phyloP scores from a whole-genome alignment of 2,888 invertebrate genomes.

The Myopa testacea region DNA sequence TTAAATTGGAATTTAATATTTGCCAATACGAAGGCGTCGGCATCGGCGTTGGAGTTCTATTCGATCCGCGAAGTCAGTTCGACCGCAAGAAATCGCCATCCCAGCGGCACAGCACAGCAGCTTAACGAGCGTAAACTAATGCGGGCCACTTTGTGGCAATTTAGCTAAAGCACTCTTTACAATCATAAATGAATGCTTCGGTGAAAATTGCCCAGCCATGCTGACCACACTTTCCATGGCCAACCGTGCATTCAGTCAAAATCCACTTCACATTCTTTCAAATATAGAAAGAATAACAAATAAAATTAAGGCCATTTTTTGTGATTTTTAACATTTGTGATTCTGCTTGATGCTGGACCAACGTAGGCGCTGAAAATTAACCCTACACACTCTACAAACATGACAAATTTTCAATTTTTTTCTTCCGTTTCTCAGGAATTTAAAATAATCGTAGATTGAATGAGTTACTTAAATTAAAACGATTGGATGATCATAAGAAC shows the following conservation, averaged over 20 bases:
- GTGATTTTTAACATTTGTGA: background rate
- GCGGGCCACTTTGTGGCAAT: conserved; percentile 42
- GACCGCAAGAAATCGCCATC: conserved; percentile 18
- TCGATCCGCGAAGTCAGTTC: background rate
- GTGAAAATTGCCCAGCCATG: conserved; percentile 38
- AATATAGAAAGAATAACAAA: conserved; percentile 26
- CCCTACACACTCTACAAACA: too few relatives aligned
- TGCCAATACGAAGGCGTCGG: background rate
- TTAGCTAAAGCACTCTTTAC: conserved; percentile 43
- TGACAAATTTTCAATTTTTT: too few relatives aligned
- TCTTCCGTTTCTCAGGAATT: too few relatives aligned
- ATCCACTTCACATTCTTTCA: conserved; percentile 40
- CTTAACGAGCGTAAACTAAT: conserved; percentile 31
- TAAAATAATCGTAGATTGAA: too few relatives aligned
- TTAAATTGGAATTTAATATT: conserved; percentile 27
- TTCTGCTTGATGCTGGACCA: too few relatives aligned
- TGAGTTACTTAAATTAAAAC: too few relatives aligned
- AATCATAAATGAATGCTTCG: conserved; percentile 29
- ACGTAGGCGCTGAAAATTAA: too few relatives aligned
- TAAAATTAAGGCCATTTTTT: conserved; percentile 43
- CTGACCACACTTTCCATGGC: conserved; percentile 45
- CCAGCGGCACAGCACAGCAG: background rate
- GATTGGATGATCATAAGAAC: too few relatives aligned
- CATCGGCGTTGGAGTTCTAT: background rate
- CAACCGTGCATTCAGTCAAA: conserved; percentile 50